Percentiles rank a stretch among this genome's conserved stretches.
Conservation (phyloP, 2,113 vertebrate species). For the Eupsittula cactorum region DNA sequence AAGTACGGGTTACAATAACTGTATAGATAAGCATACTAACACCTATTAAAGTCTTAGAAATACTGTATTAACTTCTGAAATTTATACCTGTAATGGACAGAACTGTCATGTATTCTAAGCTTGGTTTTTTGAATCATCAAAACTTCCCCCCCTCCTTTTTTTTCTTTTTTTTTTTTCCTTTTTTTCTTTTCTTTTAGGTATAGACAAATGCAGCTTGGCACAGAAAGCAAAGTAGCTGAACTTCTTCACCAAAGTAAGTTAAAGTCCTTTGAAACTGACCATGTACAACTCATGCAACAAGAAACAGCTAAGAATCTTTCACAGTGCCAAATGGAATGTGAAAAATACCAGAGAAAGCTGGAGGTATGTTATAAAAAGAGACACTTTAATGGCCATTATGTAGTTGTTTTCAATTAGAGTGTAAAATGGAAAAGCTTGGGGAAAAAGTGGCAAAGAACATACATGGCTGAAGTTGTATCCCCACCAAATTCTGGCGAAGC, state of each 20-base stretch:
- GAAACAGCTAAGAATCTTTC: constrained; percentile 89
- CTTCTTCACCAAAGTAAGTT: constrained; percentile 91
- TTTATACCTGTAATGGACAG: background rate
- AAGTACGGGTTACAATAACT: background rate
- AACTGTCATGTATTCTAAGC: background rate
- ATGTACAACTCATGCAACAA: constrained; percentile 88
- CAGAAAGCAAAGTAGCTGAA: constrained; percentile 88
- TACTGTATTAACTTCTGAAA: background rate
- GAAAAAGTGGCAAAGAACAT: background rate
- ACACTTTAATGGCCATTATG: background rate
- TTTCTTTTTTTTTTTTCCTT: background rate
- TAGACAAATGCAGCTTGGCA: constrained; percentile 88
- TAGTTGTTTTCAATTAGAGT: background rate
- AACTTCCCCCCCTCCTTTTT: background rate
- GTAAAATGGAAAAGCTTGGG: background rate
- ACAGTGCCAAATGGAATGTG: constrained; percentile 94
- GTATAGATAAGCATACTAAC: background rate
- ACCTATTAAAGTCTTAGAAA: background rate
- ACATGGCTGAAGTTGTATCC: background rate
- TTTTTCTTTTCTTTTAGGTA: constrained; percentile 75
- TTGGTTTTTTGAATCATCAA: background rate
- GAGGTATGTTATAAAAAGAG: constrained; percentile 81
- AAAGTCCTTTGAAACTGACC: constrained; percentile 92
- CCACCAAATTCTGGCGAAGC: background rate
- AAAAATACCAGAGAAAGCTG: constrained; percentile 95